A percentile compares a stretch with the other conserved stretches of the same genome.
Conservation (phyloP, 2,888 invertebrate species). For the Limnephilus auricula region DNA sequence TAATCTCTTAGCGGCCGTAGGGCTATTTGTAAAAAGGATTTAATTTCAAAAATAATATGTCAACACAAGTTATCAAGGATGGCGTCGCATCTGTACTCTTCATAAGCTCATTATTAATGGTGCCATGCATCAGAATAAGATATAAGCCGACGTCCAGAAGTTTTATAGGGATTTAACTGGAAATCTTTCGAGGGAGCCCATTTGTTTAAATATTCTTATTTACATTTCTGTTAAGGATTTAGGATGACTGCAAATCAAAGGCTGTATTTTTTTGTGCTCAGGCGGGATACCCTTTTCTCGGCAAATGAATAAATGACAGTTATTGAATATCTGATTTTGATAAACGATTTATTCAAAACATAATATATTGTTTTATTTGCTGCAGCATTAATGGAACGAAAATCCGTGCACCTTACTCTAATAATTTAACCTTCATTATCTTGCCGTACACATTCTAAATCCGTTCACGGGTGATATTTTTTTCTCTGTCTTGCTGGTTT, state of each 20-base stretch:
- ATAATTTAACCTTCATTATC: too few relatives aligned
- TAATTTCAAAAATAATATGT: conserved; percentile 63
- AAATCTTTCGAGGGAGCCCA: conserved; percentile 36
- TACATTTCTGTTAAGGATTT: conserved; percentile 1
- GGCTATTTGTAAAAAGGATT: conserved; percentile 63
- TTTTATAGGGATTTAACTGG: conserved; percentile 52
- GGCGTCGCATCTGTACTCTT: conserved; percentile 59
- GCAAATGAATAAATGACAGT: not conserved
- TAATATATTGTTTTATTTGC: not conserved
- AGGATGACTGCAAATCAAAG: not conserved
- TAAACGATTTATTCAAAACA: not conserved
- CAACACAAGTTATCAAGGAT: conserved; percentile 61
- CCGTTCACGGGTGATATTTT: not conserved
- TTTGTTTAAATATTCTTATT: conserved; percentile 24
- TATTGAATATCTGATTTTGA: not conserved
- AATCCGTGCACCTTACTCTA: too few relatives aligned
- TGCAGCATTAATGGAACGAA: not conserved
- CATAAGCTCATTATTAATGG: conserved; percentile 64
- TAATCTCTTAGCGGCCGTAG: conserved; percentile 7
- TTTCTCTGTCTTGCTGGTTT: too few relatives aligned
- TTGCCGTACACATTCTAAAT: not conserved
- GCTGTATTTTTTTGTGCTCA: not conserved
- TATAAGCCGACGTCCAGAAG: conserved; percentile 62
- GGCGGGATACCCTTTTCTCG: not conserved
- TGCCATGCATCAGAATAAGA: conserved; percentile 63